Base-by-base conservation (phyloP, 1,140 invertebrate species). In the Zaprionus ornatus region DNA sequence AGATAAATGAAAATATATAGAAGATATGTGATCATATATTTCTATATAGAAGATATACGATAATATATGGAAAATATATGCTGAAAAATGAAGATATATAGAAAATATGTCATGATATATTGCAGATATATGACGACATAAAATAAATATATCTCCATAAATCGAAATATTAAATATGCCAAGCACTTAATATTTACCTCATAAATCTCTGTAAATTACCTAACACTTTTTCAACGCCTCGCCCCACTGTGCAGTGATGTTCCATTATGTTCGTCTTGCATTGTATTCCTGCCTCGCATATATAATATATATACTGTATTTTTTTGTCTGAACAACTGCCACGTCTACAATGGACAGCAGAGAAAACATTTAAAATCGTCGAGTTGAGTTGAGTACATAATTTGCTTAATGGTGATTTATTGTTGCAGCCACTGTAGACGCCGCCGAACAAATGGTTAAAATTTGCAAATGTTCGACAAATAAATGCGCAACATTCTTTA, bases 321-420 rank as follows among this genome's bases (percentile, higher is more conserved):
- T 65, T 35, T 67, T 45, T 56, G 57, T 40, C 42, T 57, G 29
- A 32, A 32, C 29, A n/a, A n/a, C n/a, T n/a, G n/a, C n/a, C n/a
- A n/a, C 48, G 45, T n/a, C 25, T 71, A 77, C 83, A 88, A 84
- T 87, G 80, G 80, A 71, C 84, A 84, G 67, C 67, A 42, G 12
- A 32, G 10, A 74, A 65, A 66, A 87, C 76, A 82, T 87, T 87
- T 82, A 77, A 88, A 87, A 88, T 84, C 74, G 80, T 67, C 76
- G 80, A 84, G 81, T 80, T 81, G 82, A 88, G 83, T 82, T 80
- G 83, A 87, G 84, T 88, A 88, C 74, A 87, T 88, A 87, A 87
- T 87, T 87, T 87, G 84, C 74, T 87, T 87, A 87, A 87, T 87
- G 84, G 83, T 87, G 84, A 87, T 87, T 80, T 87, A 87, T 87